These are phyloP conservation scores for Hippocampus barbouri DNA, from an alignment of 2,113 vertebrate genomes.

Conservation along the genomic window DNA sequence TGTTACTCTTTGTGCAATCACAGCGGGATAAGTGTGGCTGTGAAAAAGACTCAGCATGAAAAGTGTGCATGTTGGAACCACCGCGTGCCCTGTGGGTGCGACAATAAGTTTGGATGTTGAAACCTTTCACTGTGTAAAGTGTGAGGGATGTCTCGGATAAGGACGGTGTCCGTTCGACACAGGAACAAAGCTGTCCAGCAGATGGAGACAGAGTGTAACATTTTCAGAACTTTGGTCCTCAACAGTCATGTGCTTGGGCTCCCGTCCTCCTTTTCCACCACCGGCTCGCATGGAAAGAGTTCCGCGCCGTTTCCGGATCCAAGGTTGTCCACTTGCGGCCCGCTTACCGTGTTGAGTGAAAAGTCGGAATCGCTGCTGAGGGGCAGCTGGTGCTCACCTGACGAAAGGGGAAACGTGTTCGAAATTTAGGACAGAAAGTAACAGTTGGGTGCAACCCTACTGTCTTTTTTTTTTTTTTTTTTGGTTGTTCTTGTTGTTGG, in stretches of 20 bases:
- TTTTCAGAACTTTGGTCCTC: constrained; percentile 8
- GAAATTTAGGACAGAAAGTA: not conserved
- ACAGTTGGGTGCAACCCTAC: not conserved
- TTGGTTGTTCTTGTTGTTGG: not conserved
- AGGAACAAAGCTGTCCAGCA: not conserved
- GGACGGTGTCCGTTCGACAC: not conserved
- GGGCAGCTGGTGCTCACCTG: constrained; percentile 86
- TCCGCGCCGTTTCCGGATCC: not conserved
- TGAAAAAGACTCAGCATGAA: too few relatives aligned
- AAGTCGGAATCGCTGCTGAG: constrained; percentile 89
- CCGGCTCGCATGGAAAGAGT: not conserved
- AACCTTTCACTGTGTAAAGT: not conserved
- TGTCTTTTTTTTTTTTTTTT: not conserved
- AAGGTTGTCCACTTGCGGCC: constrained; percentile 19
- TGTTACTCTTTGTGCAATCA: too few relatives aligned
- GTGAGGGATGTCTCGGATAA: not conserved
- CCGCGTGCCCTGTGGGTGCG: too few relatives aligned
- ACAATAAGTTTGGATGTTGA: too few relatives aligned
- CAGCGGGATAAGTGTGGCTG: too few relatives aligned
- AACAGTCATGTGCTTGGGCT: constrained; percentile 44
- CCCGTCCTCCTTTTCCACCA: constrained; percentile 20
- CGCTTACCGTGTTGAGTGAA: constrained; percentile 83
- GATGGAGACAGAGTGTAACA: not conserved
- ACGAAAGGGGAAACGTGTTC: not conserved
- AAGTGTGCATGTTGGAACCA: too few relatives aligned